Conservation (phyloP, 2,888 invertebrate species). For the Erebia palarica region DNA sequence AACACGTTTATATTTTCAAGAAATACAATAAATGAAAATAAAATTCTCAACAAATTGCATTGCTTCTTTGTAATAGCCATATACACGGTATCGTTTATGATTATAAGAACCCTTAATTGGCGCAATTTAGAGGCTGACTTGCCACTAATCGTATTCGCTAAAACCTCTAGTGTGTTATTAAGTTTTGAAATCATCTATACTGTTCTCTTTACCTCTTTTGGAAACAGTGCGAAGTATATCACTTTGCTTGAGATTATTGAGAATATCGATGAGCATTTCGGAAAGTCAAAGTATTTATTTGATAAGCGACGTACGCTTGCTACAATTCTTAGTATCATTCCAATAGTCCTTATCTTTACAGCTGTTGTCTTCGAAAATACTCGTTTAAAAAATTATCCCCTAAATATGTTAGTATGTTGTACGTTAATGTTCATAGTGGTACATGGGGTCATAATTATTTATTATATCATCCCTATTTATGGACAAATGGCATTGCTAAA, state of each 20-base stretch:
- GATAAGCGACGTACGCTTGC: slow-evolving; percentile 46
- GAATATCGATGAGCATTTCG: slow-evolving; percentile 52
- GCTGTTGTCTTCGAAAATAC: slow-evolving; percentile 48
- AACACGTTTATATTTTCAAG: slow-evolving; percentile 50
- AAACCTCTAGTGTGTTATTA: slow-evolving; percentile 47
- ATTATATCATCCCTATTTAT: slow-evolving; percentile 52
- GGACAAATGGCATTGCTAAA: slow-evolving; percentile 51
- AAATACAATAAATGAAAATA: slow-evolving; percentile 41
- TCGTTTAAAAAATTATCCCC: not conserved
- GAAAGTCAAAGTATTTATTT: slow-evolving; percentile 44
- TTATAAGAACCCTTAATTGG: slow-evolving; percentile 52
- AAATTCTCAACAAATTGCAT: slow-evolving; percentile 48
- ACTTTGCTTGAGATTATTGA: slow-evolving; percentile 53
- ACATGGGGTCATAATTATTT: slow-evolving; percentile 55
- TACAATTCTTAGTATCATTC: slow-evolving; percentile 44
- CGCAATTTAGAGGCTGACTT: slow-evolving; percentile 50
- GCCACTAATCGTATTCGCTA: slow-evolving; percentile 58
- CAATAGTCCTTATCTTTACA: slow-evolving; percentile 42
- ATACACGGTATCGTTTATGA: slow-evolving; percentile 38
- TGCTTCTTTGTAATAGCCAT: slow-evolving; percentile 45
- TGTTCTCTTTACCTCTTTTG: slow-evolving; percentile 48
- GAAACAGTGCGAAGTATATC: slow-evolving; percentile 48
- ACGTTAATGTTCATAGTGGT: slow-evolving; percentile 51
- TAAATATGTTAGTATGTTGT: slow-evolving; percentile 39
- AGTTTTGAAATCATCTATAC: slow-evolving; percentile 51